These are phyloP conservation scores for Myotis pilosus DNA, from an alignment of 2,797 vertebrate genomes.

Conservation along the genomic window DNA sequence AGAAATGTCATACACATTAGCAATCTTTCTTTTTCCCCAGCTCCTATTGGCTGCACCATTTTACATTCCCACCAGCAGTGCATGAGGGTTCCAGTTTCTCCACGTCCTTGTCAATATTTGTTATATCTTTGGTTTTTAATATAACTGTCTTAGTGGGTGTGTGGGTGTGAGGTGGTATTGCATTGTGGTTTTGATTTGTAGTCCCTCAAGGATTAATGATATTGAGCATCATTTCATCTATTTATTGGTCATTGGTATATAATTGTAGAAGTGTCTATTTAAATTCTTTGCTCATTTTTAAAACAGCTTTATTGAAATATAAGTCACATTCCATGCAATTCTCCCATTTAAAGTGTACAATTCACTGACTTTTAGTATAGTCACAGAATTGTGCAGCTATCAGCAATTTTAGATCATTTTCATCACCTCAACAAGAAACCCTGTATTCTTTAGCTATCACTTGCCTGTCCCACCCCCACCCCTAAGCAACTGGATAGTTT, in stretches of 20 bases:
- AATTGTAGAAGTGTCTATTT: conserved; percentile 3
- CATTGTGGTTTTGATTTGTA: background rate
- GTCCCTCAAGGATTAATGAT: background rate
- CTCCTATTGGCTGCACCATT: background rate
- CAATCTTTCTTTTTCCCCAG: background rate
- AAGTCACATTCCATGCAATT: background rate
- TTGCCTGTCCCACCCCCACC: background rate
- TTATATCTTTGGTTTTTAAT: background rate
- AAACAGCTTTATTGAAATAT: conserved; percentile 6
- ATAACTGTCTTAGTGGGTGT: background rate
- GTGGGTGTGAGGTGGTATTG: background rate
- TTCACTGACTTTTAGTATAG: background rate
- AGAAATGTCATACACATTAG: background rate
- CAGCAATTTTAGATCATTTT: background rate
- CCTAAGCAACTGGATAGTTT: background rate
- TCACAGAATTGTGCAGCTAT: background rate
- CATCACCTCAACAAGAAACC: background rate
- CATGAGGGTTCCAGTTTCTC: background rate
- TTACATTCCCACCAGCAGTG: background rate
- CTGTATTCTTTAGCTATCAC: background rate
- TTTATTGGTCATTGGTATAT: background rate
- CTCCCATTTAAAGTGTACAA: background rate
- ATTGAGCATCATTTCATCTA: background rate
- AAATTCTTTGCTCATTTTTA: background rate
- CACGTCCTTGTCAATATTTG: background rate